Evolutionary conservation across 2,888 invertebrate species (phyloP).

Genomic region (Ommatoiulus sabulosus): DNA sequence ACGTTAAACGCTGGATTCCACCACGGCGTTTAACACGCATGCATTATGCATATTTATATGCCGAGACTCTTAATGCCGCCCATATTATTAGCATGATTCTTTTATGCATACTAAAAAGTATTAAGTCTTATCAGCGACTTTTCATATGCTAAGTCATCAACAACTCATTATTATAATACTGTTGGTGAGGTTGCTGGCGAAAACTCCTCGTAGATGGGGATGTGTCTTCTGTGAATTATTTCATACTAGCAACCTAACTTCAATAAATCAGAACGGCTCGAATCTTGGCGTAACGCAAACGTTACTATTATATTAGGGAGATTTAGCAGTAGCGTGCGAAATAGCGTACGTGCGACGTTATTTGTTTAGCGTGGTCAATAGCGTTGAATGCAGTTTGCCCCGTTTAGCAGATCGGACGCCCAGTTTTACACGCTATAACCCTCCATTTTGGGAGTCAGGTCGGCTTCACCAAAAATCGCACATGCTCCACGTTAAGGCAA

Average conservation of each 20-base stretch:
- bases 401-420: no score
- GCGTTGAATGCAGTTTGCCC: no score
- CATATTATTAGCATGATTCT: conserved; percentile 44
- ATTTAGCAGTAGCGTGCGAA: no score
- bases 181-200: not conserved
- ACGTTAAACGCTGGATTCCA: conserved; percentile 47
- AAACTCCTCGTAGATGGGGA: not conserved
- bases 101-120: conserved; percentile 47
- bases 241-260: not conserved
- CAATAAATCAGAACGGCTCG: no score
- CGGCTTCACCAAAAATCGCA: no score
- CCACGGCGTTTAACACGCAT: conserved; percentile 20
- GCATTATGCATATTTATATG: conserved; percentile 47
- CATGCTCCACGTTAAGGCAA: no score
- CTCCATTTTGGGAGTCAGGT: no score
- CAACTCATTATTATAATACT: conserved; percentile 26
- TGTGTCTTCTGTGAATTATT: not conserved
- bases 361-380: no score
- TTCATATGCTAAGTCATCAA: conserved; percentile 48
- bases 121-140: conserved; percentile 48
- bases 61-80: conserved; percentile 20
- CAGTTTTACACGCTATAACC: no score
- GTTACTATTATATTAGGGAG: no score
- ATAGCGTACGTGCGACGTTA: no score
- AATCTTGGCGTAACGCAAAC: no score